Percentiles rank a stretch among this genome's conserved stretches.
Evolutionary conservation across 2,888 invertebrate genomes (phyloP).

Genomic region (Cheilosia scutellata): DNA sequence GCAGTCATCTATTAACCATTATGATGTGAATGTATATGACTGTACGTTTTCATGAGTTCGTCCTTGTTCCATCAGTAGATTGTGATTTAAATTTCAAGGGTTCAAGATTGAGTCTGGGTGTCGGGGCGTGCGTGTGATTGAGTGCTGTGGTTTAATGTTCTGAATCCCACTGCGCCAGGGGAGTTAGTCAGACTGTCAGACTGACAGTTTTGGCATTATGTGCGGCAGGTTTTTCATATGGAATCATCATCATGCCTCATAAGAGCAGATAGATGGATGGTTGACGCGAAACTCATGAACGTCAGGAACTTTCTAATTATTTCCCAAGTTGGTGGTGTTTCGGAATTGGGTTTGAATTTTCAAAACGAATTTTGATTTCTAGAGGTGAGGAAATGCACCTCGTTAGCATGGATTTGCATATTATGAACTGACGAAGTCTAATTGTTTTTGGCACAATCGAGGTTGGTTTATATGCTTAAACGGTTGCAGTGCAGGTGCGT

Average conservation of each 20-base stretch:
- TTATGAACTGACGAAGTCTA: conserved; percentile 27
- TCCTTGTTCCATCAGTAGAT: conserved; percentile 21
- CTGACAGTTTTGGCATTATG: conserved; percentile 32
- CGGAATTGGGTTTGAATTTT: conserved; percentile 24
- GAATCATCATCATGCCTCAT: background rate
- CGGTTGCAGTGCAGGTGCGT: background rate
- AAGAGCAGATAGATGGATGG: background rate
- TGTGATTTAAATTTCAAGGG: conserved; percentile 54
- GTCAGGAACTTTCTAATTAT: conserved; percentile 12
- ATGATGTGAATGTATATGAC: conserved; percentile 24
- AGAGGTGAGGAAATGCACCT: conserved; percentile 42
- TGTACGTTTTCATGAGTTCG: conserved; percentile 2
- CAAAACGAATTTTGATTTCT: background rate
- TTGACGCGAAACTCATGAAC: background rate
- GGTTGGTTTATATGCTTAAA: conserved; percentile 7
- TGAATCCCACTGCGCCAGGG: background rate
- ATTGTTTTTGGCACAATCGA: conserved; percentile 23
- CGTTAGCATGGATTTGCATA: conserved; percentile 33
- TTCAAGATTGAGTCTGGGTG: conserved; percentile 26
- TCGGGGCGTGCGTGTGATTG: conserved; percentile 16
- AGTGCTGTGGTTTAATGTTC: conserved; percentile 13
- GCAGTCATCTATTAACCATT: conserved; percentile 63
- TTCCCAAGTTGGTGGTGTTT: conserved; percentile 23
- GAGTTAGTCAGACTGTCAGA: conserved; percentile 24
- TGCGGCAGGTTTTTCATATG: conserved; percentile 35